phyloP scores from a whole-genome alignment of 2,113 vertebrate species.

The Percina caprodes region DNA sequence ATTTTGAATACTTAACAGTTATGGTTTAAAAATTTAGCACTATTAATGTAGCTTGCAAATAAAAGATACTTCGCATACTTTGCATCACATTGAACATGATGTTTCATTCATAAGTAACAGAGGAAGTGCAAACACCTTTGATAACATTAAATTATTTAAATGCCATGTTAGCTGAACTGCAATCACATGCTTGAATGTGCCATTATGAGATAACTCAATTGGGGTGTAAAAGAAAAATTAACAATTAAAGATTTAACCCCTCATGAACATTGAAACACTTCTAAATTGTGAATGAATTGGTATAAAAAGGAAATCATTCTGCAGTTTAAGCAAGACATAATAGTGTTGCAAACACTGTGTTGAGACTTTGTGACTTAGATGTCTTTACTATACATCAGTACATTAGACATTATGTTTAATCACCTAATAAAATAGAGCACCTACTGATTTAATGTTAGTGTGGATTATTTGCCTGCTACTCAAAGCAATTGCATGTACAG shows the following conservation, averaged over 20 bases:
- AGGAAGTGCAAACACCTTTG: slow-evolving; percentile 37
- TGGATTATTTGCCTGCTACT: background rate
- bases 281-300: slow-evolving; percentile 43
- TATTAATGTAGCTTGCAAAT: background rate
- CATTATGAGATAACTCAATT: slow-evolving; percentile 24
- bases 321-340: background rate
- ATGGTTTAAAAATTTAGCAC: background rate
- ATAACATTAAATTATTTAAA: slow-evolving; percentile 57
- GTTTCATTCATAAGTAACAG: slow-evolving; percentile 22
- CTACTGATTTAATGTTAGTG: background rate
- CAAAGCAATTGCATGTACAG: background rate
- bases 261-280: background rate
- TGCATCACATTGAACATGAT: background rate
- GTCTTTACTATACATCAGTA: background rate
- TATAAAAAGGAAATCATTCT: slow-evolving; percentile 14
- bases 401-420: background rate
- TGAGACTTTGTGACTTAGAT: background rate
- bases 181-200: slow-evolving; percentile 42
- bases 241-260: slow-evolving; percentile 26
- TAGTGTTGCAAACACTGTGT: background rate
- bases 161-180: slow-evolving; percentile 41
- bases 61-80: background rate
- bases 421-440: too few species aligned
- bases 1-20: background rate
- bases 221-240: slow-evolving; percentile 33